Evolutionary conservation across 2,797 vertebrate species (phyloP).

Genomic region (Hippoglossus hippoglossus): DNA sequence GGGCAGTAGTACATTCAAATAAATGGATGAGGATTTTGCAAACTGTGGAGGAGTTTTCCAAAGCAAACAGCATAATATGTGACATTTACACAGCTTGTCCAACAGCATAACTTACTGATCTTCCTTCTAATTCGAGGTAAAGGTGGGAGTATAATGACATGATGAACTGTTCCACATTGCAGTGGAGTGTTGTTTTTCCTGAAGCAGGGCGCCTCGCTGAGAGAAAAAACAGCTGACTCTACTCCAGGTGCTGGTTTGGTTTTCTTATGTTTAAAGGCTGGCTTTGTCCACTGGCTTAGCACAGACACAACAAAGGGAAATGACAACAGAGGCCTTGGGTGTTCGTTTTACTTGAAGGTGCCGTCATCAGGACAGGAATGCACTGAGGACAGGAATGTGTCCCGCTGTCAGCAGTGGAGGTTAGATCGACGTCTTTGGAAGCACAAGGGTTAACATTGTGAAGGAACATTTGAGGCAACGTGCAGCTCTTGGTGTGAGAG

Average conservation of each 20-base stretch:
- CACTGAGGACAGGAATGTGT: slow-evolving; percentile 35
- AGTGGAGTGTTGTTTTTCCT: slow-evolving; percentile 13
- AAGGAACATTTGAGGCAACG: slow-evolving; percentile 18
- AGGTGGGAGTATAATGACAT: slow-evolving; percentile 20
- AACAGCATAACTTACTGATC: slow-evolving; percentile 2
- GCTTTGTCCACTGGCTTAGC: slow-evolving; percentile 30
- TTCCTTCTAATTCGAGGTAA: slow-evolving; percentile 25
- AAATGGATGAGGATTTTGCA: slow-evolving; percentile 5
- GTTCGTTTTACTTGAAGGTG: slow-evolving; percentile 23
- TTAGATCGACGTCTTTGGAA: slow-evolving; percentile 17
- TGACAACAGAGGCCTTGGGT: slow-evolving; percentile 16
- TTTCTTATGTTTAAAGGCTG: slow-evolving; percentile 1
- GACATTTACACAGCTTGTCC: slow-evolving; percentile 30
- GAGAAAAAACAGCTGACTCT: slow-evolving; percentile 31
- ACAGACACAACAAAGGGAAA: slow-evolving; percentile 26
- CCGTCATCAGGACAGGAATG: slow-evolving; percentile 36
- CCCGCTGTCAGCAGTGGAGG: slow-evolving; percentile 26
- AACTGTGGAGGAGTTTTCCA: slow-evolving; percentile 5
- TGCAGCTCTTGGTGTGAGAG: slow-evolving; percentile 15
- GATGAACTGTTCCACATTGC: slow-evolving; percentile 1
- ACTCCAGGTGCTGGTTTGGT: slow-evolving; percentile 31
- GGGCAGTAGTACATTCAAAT: background rate
- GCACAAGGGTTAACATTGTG: background rate
- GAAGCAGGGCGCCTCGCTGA: slow-evolving; percentile 7
- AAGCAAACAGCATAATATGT: slow-evolving; percentile 19